These are phyloP conservation scores for Timema cristinae DNA, from an alignment of 2,888 invertebrate genomes.

Conservation along the genomic window DNA sequence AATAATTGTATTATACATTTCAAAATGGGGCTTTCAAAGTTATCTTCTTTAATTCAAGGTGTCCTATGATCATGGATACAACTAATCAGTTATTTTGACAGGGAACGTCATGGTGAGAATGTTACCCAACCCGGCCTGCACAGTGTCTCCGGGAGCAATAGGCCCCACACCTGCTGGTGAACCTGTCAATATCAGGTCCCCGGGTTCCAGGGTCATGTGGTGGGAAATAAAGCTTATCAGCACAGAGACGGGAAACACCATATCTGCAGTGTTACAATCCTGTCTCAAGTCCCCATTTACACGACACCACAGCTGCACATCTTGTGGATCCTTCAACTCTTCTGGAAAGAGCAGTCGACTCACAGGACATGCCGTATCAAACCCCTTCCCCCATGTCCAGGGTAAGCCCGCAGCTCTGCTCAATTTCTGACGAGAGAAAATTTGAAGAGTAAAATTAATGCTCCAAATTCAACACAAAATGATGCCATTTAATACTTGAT, in stretches of 20 bases:
- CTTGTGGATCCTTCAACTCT: slow-evolving; percentile 54
- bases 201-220: slow-evolving; percentile 66
- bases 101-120: slow-evolving; percentile 17
- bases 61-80: no score
- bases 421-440: slow-evolving; percentile 41
- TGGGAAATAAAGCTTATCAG: slow-evolving; percentile 63
- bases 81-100: neutral
- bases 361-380: slow-evolving; percentile 74
- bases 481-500: no score
- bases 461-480: no score
- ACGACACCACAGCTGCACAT: slow-evolving; percentile 56
- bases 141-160: slow-evolving; percentile 58
- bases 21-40: no score
- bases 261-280: slow-evolving; percentile 59
- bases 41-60: no score
- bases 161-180: slow-evolving; percentile 65
- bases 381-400: slow-evolving; percentile 73
- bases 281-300: slow-evolving; percentile 59
- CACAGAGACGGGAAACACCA: slow-evolving; percentile 62
- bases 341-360: slow-evolving; percentile 57
- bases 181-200: slow-evolving; percentile 71
- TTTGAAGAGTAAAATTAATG: slow-evolving; percentile 5
- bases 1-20: no score
- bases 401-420: slow-evolving; percentile 57
- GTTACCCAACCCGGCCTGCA: slow-evolving; percentile 53